Evolutionary conservation across 2,113 vertebrate species (phyloP), one percentile per base, ranked within the genome.

Genomic region (Sceloporus undulatus): DNA sequence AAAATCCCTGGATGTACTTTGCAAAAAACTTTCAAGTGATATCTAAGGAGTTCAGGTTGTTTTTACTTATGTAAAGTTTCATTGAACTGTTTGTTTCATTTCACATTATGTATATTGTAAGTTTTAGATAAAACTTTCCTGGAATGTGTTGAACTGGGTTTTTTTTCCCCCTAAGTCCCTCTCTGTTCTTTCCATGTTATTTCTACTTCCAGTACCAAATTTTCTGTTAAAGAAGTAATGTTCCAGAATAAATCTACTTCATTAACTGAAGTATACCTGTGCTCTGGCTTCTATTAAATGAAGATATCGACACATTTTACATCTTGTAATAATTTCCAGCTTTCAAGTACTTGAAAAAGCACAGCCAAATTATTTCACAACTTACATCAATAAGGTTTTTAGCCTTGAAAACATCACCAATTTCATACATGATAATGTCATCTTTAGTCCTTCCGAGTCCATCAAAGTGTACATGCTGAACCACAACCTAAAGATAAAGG

Each of bases 371-470:
- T n/a, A 70, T 66, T 85, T 1, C 1, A 16, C 6, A 25, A 97
- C 98, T 95, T 95, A 98, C 99, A 79, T 99, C 98, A 18, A 99
- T 98, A 5, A 99, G 98, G 92, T 98, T 99, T 93, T 96, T 99
- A 34, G 99, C 98, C 73, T 97, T 97, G 92, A 99, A 99, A 88
- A 99, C 98, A 5, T 98, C 98, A 71, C 97, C 90, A 1, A 99
- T 99, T 95, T 99, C 98, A 91, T 97, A 98, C 82, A 98, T 98
- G 65, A 99, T 97, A 87, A 99, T 96, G 62, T 99, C 98, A 88
- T 99, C 98, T 95, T 98, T 99, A 52, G 99, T 99, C 96, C 98
- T 97, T 25, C 98, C 98, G 34, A 99, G 96, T 52, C 99, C 98
- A 85, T 99, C 98, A 0, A 99, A 98, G 91, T 98, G 98, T 74